Conservation (phyloP, 2,888 invertebrate genomes). For the Ormyrus nitidulus region DNA sequence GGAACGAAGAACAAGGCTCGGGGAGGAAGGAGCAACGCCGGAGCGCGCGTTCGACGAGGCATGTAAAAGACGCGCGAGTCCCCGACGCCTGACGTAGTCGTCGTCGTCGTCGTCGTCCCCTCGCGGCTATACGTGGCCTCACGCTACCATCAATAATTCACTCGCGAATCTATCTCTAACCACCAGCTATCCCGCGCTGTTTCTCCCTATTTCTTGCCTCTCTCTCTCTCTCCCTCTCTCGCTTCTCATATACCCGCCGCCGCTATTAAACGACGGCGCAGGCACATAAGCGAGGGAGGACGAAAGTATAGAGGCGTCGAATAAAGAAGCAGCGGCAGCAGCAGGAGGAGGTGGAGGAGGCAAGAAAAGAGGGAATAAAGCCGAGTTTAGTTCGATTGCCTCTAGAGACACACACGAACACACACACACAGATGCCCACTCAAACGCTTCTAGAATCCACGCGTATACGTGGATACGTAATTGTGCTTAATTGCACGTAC, state of each 20-base stretch:
- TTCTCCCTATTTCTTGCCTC: slow-evolving; percentile 47
- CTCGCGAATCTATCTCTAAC: slow-evolving; percentile 68
- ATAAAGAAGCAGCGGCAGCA: neutral
- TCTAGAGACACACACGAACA: neutral
- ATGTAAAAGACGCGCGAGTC: slow-evolving; percentile 16
- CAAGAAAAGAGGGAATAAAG: slow-evolving; percentile 14
- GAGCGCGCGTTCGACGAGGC: neutral
- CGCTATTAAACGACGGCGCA: slow-evolving; percentile 35
- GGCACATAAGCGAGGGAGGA: slow-evolving; percentile 5
- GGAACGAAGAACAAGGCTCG: neutral
- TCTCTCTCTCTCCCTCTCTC: neutral
- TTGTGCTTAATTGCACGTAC: slow-evolving; percentile 42
- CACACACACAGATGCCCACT: no score
- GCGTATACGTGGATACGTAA: slow-evolving; percentile 29
- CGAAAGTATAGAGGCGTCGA: slow-evolving; percentile 2
- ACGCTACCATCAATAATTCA: slow-evolving; percentile 74
- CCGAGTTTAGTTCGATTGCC: slow-evolving; percentile 21
- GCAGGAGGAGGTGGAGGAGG: slow-evolving; percentile 12
- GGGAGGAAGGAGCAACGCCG: neutral
- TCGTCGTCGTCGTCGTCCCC: slow-evolving; percentile 28
- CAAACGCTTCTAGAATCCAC: slow-evolving; percentile 36
- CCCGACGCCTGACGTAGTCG: neutral
- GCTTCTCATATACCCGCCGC: neutral
- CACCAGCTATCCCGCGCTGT: slow-evolving; percentile 53
- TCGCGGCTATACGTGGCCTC: slow-evolving; percentile 42